Base-by-base conservation (phyloP, 2,888 invertebrate species). In the Stenodera caucasica region DNA sequence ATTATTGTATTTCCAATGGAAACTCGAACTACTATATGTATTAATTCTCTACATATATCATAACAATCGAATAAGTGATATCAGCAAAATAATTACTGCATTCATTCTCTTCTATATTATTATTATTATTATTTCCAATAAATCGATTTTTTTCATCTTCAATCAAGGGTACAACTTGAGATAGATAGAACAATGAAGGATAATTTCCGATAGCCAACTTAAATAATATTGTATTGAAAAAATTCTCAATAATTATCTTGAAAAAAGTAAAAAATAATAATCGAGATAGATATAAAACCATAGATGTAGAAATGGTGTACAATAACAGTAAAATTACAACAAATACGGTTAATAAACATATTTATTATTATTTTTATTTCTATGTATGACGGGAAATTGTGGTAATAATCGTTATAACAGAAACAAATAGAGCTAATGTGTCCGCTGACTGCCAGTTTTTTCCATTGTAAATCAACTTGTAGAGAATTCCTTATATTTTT, bases 291-390 rank as follows among this genome's bases (percentile, higher is more conserved):
- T 56, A 55, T 60, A 57, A 61, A 15, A 45, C 45, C 45, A 45
- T 58, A 57, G 54, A 63, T 59, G 57, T 54, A 59, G 40, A 45
- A 62, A 63, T 64, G 61, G 66, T 65, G 67, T 65, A 67, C 67
- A 70, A 72, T 73, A 70, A 70, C 73, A 70, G 70, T 72, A 69
- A 68, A 67, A 67, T 67, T 65, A 73, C 66, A 70, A 70, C 66
- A 60, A 66, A 72, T 70, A 71, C 65, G 66, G 68, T 67, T 70
- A 67, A 70, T 70, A 70, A 70, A 69, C 70, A 72, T 69, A 67
- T 72, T 66, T 67, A 67, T 70, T 69, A 70, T 68, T 67, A 67
- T 69, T 69, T 70, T 70, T 70, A 72, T 72, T 72, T 72, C 71
- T 69, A 69, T 70, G 65, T 68, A 63, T 63, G 68, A 68, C 69